Conservation (phyloP, 2,888 invertebrate species). For the Myopa tessellatipennis region DNA sequence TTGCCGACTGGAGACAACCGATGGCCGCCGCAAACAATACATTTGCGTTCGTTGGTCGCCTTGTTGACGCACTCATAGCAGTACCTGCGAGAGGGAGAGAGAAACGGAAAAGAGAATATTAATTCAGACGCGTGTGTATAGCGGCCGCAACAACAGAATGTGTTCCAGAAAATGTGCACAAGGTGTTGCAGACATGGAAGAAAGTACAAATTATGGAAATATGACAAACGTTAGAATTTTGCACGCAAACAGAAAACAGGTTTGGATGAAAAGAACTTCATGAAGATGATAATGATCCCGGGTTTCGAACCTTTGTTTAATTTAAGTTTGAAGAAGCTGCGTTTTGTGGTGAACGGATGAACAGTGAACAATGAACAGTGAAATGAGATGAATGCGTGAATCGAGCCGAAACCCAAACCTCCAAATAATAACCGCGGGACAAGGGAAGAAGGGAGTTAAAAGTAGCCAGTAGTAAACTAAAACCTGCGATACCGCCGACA, state of each 20-base stretch:
- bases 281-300: neutral
- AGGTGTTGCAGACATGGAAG: slow-evolving; percentile 17
- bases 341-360: slow-evolving; percentile 4
- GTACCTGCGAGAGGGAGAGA: slow-evolving; percentile 74
- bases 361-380: neutral
- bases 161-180: slow-evolving; percentile 27
- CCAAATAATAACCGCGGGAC: neutral
- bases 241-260: slow-evolving; percentile 23
- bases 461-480: neutral
- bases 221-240: neutral
- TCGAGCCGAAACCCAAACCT: neutral
- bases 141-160: neutral
- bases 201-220: neutral
- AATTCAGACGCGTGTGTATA: neutral
- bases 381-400: slow-evolving; percentile 5
- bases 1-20: slow-evolving; percentile 71
- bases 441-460: neutral
- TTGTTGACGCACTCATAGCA: slow-evolving; percentile 96
- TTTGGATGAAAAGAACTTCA: neutral
- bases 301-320: neutral
- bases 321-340: neutral
- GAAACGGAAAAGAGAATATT: neutral
- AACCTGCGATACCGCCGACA: neutral
- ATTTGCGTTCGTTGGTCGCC: slow-evolving; percentile 91
- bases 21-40: slow-evolving; percentile 91